phyloP scores from a whole-genome alignment of 2,113 vertebrate species.

The Corythornis madagascariensis region DNA sequence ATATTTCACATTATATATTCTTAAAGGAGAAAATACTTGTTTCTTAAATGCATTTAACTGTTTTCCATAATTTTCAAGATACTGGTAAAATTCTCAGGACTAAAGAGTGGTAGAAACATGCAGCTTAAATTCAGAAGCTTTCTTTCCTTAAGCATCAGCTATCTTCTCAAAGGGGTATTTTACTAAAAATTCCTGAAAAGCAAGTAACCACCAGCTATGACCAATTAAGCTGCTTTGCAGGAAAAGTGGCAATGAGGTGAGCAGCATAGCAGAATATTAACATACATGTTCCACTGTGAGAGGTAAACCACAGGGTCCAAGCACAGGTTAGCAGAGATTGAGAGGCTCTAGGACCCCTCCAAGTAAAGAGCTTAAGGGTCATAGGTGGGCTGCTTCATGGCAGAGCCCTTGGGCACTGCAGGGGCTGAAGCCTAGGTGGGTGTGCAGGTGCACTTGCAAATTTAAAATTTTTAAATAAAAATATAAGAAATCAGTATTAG shows the following conservation, averaged over 20 bases:
- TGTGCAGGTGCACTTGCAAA: neutral
- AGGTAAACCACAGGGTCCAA: neutral
- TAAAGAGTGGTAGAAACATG: neutral
- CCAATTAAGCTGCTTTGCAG: conserved; percentile 56
- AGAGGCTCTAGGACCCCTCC: neutral
- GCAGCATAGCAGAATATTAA: neutral
- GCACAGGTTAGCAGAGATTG: neutral
- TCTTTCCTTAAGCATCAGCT: conserved; percentile 32
- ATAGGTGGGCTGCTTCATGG: neutral
- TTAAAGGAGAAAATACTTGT: neutral
- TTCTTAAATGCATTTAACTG: neutral
- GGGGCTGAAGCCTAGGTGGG: neutral
- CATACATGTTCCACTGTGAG: neutral
- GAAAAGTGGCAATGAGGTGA: conserved; percentile 4
- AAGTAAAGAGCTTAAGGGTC: neutral
- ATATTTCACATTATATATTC: neutral
- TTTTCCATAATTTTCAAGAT: neutral
- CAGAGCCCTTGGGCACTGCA: neutral
- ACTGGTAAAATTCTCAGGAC: neutral
- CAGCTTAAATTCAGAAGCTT: conserved; percentile 10
- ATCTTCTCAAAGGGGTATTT: conserved; percentile 42
- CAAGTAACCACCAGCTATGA: conserved; percentile 45
- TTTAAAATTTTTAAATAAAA: too few relatives aligned
- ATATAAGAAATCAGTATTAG: neutral
- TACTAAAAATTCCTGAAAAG: conserved; percentile 49